Evolutionary conservation across 2,888 invertebrate species (phyloP), one percentile per base, ranked within the genome.

Genomic region (Sialis lutaria): DNA sequence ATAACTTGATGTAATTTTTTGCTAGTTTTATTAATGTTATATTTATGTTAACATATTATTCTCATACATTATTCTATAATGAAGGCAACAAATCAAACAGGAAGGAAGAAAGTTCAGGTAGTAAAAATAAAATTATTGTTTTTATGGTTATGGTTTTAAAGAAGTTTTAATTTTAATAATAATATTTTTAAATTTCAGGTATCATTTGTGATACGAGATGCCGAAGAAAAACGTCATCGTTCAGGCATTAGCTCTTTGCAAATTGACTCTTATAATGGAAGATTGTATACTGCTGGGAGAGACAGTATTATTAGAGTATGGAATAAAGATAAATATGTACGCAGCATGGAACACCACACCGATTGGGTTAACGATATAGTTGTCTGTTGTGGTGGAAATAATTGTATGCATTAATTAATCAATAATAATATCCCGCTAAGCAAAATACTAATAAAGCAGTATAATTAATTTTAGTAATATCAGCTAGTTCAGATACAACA

Each of bases 361-460:
- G 98, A 98, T 67, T 98, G 98, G 98, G 96, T 98, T 44, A 98
- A 98, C 67, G 98, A 98, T 67, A 92, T 99, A 61, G 88, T 97
- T 37, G 72, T 98, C 32, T 98, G 97, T 64, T 96, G 96, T 65
- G 88, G 88, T 53, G 97, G 97, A 35, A 84, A 90, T 64, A 93
- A 96, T 67, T 76, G 89, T 89, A 68, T 68, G 75, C 68, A 42
- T 46, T 22, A 22, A 22, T 22, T 2, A 22, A 2, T 22, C 22
- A 22, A 22, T 22, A 22, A 22, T 22, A 22, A 22, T 22, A 22
- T 4, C 4, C 22, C 2, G 22, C 4, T 22, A 22, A 22, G 2
- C 22, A 22, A 22, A 22, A 22, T 22, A 22, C 22, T 22, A 22
- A 22, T 22, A 22, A 35, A 34, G 2, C n/a, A 47, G 34, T 34